phyloP scores from a whole-genome alignment of 2,888 invertebrate species.

The Agrochola lota region DNA sequence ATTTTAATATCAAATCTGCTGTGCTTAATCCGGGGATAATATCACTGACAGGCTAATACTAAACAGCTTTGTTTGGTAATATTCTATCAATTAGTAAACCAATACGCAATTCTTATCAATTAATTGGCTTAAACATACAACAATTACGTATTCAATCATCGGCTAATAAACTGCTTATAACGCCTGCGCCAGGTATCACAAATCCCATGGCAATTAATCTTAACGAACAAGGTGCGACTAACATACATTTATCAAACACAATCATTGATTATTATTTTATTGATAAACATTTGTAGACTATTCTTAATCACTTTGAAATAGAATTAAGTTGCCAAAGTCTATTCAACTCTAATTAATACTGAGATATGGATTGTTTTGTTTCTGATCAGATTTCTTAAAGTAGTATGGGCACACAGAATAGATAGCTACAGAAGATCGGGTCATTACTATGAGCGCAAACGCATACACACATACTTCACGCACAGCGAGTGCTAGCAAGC shows the following conservation, averaged over 20 bases:
- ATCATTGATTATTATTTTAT: slow-evolving; percentile 32
- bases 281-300: slow-evolving; percentile 38
- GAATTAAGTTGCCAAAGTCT: slow-evolving; percentile 23
- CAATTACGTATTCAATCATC: slow-evolving; percentile 28
- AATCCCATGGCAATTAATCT: slow-evolving; percentile 14
- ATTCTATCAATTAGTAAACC: slow-evolving; percentile 19
- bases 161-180: slow-evolving; percentile 28
- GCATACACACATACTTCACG: neutral
- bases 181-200: neutral
- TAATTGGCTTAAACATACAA: slow-evolving; percentile 21
- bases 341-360: slow-evolving; percentile 30
- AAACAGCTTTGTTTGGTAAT: slow-evolving; percentile 11
- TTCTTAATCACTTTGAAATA: slow-evolving; percentile 43
- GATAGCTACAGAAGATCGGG: neutral
- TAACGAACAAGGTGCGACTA: slow-evolving; percentile 2
- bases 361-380: slow-evolving; percentile 28
- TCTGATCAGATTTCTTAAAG: slow-evolving; percentile 1
- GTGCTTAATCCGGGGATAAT: neutral
- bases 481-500: neutral
- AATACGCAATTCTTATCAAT: slow-evolving; percentile 6
- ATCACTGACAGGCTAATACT: neutral
- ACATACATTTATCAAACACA: slow-evolving; percentile 28
- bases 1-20: neutral
- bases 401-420: neutral
- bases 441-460: neutral